Evolutionary conservation across 2,888 invertebrate species (phyloP).

Genomic region (Cyrtodaria siliqua): DNA sequence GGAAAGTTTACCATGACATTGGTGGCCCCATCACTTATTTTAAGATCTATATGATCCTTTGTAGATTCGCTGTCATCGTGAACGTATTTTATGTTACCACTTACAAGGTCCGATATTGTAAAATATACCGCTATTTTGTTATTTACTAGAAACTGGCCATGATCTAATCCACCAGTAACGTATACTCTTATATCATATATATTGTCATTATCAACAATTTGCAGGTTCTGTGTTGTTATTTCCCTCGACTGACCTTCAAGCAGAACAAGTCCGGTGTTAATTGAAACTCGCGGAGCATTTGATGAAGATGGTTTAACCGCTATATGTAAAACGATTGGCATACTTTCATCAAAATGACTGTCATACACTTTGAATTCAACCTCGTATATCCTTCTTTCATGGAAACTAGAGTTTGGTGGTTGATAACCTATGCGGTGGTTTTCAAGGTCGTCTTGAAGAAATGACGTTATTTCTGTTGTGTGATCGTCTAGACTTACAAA

Average conservation of each 20-base stretch:
- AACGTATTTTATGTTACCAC: slow-evolving; percentile 79
- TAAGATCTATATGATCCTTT: slow-evolving; percentile 81
- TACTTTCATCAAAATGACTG: slow-evolving; percentile 82
- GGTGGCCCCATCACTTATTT: slow-evolving; percentile 82
- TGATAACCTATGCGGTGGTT: slow-evolving; percentile 84
- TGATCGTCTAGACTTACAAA: slow-evolving; percentile 84
- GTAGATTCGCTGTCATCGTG: slow-evolving; percentile 83
- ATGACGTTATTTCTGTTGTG: slow-evolving; percentile 82
- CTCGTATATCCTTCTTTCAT: slow-evolving; percentile 80
- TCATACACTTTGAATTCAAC: slow-evolving; percentile 83
- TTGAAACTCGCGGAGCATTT: slow-evolving; percentile 80
- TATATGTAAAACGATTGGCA: slow-evolving; percentile 83
- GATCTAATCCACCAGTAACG: slow-evolving; percentile 82
- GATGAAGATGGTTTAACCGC: slow-evolving; percentile 83
- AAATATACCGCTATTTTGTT: slow-evolving; percentile 78
- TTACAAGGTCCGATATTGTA: slow-evolving; percentile 78
- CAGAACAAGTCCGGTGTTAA: slow-evolving; percentile 81
- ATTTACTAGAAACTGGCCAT: slow-evolving; percentile 81
- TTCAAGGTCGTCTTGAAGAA: slow-evolving; percentile 83
- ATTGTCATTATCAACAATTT: slow-evolving; percentile 84
- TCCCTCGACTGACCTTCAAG: slow-evolving; percentile 84
- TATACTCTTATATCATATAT: slow-evolving; percentile 79
- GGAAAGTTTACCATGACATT: slow-evolving; percentile 82
- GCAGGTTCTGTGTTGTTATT: slow-evolving; percentile 77
- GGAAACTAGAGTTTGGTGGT: slow-evolving; percentile 80